phyloP scores from a whole-genome alignment of 2,797 vertebrate species.

The Pristis pectinata region DNA sequence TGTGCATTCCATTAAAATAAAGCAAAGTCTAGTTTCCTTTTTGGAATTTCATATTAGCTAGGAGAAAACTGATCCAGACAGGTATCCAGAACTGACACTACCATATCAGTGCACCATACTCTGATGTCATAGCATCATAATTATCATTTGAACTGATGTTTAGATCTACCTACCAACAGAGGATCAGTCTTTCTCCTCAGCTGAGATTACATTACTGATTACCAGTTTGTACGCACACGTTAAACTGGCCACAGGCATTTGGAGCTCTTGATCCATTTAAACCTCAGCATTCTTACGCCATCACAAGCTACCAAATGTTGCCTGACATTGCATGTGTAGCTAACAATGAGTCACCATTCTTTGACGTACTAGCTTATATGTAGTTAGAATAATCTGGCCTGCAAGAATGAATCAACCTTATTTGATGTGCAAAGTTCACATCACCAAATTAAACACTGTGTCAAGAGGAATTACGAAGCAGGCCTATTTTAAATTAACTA shows the following conservation, averaged over 20 bases:
- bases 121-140: background rate
- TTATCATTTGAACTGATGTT: background rate
- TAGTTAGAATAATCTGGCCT: background rate
- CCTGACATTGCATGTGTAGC: background rate
- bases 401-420: background rate
- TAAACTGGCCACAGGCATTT: background rate
- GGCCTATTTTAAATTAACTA: background rate
- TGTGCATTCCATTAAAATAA: background rate
- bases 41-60: background rate
- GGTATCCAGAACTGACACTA: background rate
- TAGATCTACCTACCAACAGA: background rate
- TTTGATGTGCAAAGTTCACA: background rate
- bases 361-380: background rate
- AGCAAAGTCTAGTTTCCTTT: no score
- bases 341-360: background rate
- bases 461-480: background rate
- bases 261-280: background rate
- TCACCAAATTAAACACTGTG: background rate
- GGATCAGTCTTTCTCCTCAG: background rate
- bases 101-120: background rate
- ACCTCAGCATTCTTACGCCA: background rate
- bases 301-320: background rate
- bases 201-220: background rate
- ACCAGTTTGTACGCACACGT: background rate
- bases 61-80: background rate